These are phyloP conservation scores for Monomorium pharaonis DNA, from an alignment of 1,140 invertebrate species.

Conservation along the genomic window DNA sequence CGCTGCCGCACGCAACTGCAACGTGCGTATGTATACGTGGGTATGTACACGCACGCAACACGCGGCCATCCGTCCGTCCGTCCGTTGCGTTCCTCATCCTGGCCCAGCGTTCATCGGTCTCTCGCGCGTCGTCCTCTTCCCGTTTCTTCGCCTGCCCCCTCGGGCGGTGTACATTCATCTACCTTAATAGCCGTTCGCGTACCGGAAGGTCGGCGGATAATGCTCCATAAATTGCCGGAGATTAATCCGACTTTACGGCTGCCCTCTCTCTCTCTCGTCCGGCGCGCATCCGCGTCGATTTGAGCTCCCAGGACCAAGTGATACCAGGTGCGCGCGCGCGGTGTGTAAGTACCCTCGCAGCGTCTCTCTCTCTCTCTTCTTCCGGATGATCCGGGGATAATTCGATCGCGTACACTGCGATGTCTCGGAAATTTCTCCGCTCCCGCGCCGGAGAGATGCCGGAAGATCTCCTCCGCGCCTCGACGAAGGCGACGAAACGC, in stretches of 20 bases:
- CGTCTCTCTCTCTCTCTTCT: neutral
- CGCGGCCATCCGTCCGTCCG: too few species aligned
- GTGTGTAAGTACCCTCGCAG: neutral
- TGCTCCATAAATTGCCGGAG: constrained; percentile 61
- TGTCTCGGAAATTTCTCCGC: neutral
- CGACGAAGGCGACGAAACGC: neutral
- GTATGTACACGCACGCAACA: neutral
- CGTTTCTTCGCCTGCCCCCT: constrained; percentile 1
- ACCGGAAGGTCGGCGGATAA: constrained; percentile 64
- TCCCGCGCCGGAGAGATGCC: neutral
- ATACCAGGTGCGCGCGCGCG: too few species aligned
- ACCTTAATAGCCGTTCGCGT: constrained; percentile 56
- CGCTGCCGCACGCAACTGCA: constrained; percentile 52
- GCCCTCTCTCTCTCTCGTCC: neutral
- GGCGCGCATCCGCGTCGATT: constrained; percentile 12
- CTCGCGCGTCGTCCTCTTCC: constrained; percentile 9
- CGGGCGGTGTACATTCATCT: constrained; percentile 27
- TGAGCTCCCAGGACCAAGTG: constrained; percentile 18
- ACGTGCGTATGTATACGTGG: too few species aligned
- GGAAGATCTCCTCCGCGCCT: too few species aligned
- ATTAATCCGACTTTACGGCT: constrained; percentile 61
- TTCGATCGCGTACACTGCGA: neutral
- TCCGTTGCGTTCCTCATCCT: too few species aligned
- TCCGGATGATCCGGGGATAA: constrained; percentile 7
- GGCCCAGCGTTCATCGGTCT: too few species aligned